Percentiles rank a stretch among this genome's conserved stretches.
Evolutionary conservation across 2,888 invertebrate species (phyloP).

Genomic region (Parnassius apollo): DNA sequence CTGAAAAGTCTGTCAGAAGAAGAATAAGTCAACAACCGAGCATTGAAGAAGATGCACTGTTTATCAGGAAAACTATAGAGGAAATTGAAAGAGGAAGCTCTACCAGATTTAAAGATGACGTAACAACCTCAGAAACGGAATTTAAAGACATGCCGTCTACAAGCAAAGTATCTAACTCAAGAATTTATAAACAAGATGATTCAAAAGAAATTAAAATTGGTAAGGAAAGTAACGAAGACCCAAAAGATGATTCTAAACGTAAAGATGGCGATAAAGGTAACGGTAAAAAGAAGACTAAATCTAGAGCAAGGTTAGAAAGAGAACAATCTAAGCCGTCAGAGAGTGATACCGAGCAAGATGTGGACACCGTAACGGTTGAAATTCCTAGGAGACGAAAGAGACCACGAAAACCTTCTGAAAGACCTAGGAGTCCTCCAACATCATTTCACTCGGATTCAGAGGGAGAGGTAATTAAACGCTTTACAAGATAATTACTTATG

Average conservation of each 20-base stretch:
- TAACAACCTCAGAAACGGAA: constrained; percentile 38
- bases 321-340: constrained; percentile 77
- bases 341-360: constrained; percentile 71
- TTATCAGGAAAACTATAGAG: constrained; percentile 73
- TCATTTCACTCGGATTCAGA: constrained; percentile 73
- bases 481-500: not conserved
- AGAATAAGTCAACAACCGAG: constrained; percentile 64
- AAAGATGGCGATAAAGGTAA: constrained; percentile 63
- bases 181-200: constrained; percentile 42
- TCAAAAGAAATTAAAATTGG: constrained; percentile 40
- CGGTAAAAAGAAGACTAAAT: constrained; percentile 73
- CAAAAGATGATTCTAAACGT: constrained; percentile 56
- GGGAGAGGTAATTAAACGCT: constrained; percentile 54
- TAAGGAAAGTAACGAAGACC: constrained; percentile 50
- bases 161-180: constrained; percentile 45
- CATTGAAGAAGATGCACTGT: constrained; percentile 73
- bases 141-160: constrained; percentile 44
- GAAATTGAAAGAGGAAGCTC: constrained; percentile 73
- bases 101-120: constrained; percentile 52
- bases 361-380: constrained; percentile 75
- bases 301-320: constrained; percentile 70
- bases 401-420: constrained; percentile 67
- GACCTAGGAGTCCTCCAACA: constrained; percentile 68
- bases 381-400: constrained; percentile 73
- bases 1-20: constrained; percentile 50